Percentiles rank a stretch among this genome's conserved stretches.
Evolutionary conservation across 1,140 invertebrate genomes (phyloP).

Genomic region (Brachystomella parvula): DNA sequence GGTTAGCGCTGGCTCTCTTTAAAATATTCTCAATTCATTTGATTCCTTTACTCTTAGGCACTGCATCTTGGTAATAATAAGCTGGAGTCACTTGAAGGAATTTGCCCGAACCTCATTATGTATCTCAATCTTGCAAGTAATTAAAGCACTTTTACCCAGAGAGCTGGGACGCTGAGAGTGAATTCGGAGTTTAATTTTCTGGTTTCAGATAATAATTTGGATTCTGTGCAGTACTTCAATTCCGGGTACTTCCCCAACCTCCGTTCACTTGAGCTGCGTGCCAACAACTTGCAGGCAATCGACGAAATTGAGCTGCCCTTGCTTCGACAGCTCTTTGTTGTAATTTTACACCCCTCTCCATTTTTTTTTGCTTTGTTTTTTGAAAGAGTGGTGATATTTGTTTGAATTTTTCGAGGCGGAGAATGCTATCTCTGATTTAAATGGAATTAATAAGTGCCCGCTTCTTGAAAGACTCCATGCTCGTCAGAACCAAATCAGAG

Average conservation of each 20-base stretch:
- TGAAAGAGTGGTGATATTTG: background rate
- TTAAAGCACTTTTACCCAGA: background rate
- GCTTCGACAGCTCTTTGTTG: constrained; percentile 16
- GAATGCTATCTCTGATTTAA: constrained; percentile 11
- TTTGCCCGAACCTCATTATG: constrained; percentile 14
- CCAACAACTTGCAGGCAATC: constrained; percentile 13
- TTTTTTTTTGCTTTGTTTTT: background rate
- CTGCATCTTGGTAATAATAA: constrained; percentile 12
- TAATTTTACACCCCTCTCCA: background rate
- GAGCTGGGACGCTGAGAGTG: background rate
- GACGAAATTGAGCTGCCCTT: constrained; percentile 12
- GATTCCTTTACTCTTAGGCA: constrained; percentile 10
- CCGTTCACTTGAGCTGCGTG: constrained; percentile 15
- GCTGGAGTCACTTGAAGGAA: constrained; percentile 4
- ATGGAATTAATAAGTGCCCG: constrained; percentile 17
- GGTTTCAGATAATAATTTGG: constrained; percentile 7
- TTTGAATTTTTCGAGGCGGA: constrained; percentile 12
- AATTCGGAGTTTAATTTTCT: background rate
- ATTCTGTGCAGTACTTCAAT: constrained; percentile 1
- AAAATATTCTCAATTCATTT: background rate
- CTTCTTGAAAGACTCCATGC: constrained; percentile 16
- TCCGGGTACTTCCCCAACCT: constrained; percentile 11
- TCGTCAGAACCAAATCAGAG: constrained; percentile 15
- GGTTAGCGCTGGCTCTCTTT: background rate
- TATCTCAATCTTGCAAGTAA: constrained; percentile 22